Evolutionary conservation across 2,113 vertebrate species (phyloP), one percentile per base, ranked within the genome.

Genomic region (Misgurnus anguillicaudatus): DNA sequence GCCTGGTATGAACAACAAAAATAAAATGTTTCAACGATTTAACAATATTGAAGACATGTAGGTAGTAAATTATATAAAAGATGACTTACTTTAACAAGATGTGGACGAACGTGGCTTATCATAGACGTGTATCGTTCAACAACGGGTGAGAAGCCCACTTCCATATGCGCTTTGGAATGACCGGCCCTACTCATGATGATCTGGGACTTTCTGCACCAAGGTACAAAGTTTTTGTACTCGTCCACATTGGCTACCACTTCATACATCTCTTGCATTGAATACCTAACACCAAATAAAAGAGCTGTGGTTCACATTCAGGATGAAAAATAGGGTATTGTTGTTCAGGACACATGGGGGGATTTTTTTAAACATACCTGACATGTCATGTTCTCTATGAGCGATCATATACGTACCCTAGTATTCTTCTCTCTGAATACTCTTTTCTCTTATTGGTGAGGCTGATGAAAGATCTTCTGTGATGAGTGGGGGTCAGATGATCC

Each of bases 261-360:
- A 6, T 93, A 98, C 96, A 98, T 98, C 87, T 98, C 96, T 90
- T 93, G 95, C 96, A 98, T 98, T 21, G 97, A 96, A 84, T 91
- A 98, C 82, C 97, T 98, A 36, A 57, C 3, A 65, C 14, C 60
- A 79, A 21, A 73, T 6, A 57, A 19, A 1, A 31, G 24, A 3
- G 24, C 24, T 31, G 24, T 31, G 24, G 24, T 31, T 31, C 24
- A 31, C 24, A 31, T 2, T 31, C 24, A 31, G 7, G 42, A 45
- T 2, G 7, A 48, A 69, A 8, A 24, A 31, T 6, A 36, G 5
- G 21, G 0, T 1, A 6, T 31, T 14, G 24, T 48, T 68, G 66
- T 31, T 48, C 6, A 9, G 21, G 85, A 70, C 10, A 31, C 2
- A 2, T 14, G 10, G 41, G 39, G 42, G 42, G 4, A 45, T 45